These are phyloP conservation scores for Oreohelix idahoensis DNA, from an alignment of 1,140 invertebrate species.

Conservation along the genomic window DNA sequence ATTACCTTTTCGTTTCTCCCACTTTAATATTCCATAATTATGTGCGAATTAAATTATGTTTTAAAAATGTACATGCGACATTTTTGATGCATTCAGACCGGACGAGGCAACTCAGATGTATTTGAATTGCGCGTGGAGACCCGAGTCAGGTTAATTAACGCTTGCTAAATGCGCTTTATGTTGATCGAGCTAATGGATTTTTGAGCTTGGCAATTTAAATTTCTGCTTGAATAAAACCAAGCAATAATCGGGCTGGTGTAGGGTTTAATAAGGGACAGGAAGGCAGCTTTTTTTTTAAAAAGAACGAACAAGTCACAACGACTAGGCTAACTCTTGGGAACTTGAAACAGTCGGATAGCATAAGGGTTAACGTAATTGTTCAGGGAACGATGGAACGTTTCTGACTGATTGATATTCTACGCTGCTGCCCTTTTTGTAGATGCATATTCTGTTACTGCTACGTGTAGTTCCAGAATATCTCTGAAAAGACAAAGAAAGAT, in stretches of 20 bases:
- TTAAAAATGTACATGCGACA: background rate
- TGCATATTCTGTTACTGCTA: too few relatives aligned
- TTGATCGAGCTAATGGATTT: background rate
- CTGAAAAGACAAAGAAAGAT: too few relatives aligned
- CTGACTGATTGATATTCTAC: too few relatives aligned
- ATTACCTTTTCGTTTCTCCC: background rate
- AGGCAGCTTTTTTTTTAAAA: too few relatives aligned
- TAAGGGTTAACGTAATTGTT: too few relatives aligned
- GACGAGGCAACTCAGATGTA: background rate
- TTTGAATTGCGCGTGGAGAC: background rate
- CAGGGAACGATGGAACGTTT: too few relatives aligned
- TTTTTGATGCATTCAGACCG: too few relatives aligned
- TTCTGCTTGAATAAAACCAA: background rate
- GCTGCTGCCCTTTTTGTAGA: too few relatives aligned
- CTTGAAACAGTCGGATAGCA: too few relatives aligned
- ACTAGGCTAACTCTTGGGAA: too few relatives aligned
- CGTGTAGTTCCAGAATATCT: too few relatives aligned
- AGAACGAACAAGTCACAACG: too few relatives aligned
- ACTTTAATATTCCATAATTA: slow-evolving; percentile 3
- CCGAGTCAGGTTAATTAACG: background rate
- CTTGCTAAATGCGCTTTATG: background rate
- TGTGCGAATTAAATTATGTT: background rate
- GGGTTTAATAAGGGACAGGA: background rate
- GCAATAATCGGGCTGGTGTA: background rate
- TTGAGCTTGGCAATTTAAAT: background rate